Percentiles rank a stretch among this genome's conserved stretches.
phyloP scores from a whole-genome alignment of 2,888 invertebrate species.

The Philereme transversata region DNA sequence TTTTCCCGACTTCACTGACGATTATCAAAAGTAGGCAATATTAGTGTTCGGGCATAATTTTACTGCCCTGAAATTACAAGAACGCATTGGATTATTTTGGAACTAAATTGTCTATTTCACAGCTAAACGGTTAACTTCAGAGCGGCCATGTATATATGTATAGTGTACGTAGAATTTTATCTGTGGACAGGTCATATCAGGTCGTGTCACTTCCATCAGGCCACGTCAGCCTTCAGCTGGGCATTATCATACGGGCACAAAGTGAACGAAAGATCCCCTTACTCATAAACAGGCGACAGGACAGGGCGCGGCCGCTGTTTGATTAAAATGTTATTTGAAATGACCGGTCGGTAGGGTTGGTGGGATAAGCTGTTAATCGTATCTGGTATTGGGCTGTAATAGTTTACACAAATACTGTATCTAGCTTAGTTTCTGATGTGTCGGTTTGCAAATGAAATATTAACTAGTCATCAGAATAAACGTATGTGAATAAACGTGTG shows the following conservation, averaged over 20 bases:
- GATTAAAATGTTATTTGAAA: constrained; percentile 75
- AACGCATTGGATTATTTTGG: too few species aligned
- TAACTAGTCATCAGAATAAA: too few species aligned
- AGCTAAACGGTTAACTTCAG: too few species aligned
- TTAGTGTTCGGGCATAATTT: too few species aligned
- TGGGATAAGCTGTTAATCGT: not conserved
- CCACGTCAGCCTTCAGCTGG: constrained; percentile 61
- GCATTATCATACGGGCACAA: constrained; percentile 75
- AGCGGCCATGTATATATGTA: too few species aligned
- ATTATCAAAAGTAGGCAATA: too few species aligned
- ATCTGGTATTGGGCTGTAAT: not conserved
- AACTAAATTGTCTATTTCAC: too few species aligned
- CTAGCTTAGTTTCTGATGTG: too few species aligned
- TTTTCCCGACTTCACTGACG: too few species aligned
- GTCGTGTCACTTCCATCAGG: constrained; percentile 72
- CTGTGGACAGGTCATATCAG: constrained; percentile 71
- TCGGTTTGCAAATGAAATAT: too few species aligned
- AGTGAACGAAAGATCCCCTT: constrained; percentile 68
- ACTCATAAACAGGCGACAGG: constrained; percentile 72
- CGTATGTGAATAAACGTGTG: too few species aligned
- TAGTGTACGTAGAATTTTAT: constrained; percentile 60
- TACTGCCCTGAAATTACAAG: too few species aligned
- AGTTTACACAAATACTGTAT: not conserved
- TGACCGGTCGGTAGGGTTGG: constrained; percentile 40
- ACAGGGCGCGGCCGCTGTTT: constrained; percentile 74